Percentiles rank a stretch among this genome's conserved stretches.
phyloP scores from a whole-genome alignment of 2,797 vertebrate genomes.

The Cossypha polioptera region DNA sequence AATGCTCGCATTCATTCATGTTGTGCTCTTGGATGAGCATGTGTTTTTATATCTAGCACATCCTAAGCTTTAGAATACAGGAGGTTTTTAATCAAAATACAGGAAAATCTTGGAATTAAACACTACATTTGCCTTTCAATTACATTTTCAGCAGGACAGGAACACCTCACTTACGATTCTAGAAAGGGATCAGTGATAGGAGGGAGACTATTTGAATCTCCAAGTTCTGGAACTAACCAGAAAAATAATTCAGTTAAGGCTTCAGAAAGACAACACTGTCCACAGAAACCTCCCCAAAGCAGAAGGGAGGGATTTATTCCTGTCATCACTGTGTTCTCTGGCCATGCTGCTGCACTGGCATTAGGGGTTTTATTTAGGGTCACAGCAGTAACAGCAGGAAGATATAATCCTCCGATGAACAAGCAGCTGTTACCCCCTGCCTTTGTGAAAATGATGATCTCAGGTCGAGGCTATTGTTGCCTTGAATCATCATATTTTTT shows the following conservation, averaged over 20 bases:
- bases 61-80: not conserved
- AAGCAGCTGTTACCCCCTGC: slow-evolving; percentile 7
- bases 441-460: not conserved
- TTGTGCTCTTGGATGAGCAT: not conserved
- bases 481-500: slow-evolving; percentile 20
- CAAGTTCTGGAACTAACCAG: not conserved
- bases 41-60: slow-evolving; percentile 2
- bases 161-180: not conserved
- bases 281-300: not conserved
- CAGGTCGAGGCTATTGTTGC: not conserved
- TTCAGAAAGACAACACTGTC: not conserved
- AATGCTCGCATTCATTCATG: not conserved
- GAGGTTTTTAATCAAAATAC: not conserved
- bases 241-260: not conserved
- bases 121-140: not conserved
- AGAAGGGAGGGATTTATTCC: not conserved
- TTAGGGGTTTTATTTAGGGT: slow-evolving; percentile 19
- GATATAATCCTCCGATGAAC: not conserved
- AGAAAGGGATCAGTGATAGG: not conserved
- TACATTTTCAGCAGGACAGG: not conserved
- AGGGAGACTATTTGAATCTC: not conserved
- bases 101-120: not conserved
- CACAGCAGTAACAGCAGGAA: not conserved
- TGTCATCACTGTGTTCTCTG: accelerated
- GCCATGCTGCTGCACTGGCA: accelerated